Evolutionary conservation across 1,140 invertebrate species (phyloP).

Genomic region (Phymorhynchus buccinoides): DNA sequence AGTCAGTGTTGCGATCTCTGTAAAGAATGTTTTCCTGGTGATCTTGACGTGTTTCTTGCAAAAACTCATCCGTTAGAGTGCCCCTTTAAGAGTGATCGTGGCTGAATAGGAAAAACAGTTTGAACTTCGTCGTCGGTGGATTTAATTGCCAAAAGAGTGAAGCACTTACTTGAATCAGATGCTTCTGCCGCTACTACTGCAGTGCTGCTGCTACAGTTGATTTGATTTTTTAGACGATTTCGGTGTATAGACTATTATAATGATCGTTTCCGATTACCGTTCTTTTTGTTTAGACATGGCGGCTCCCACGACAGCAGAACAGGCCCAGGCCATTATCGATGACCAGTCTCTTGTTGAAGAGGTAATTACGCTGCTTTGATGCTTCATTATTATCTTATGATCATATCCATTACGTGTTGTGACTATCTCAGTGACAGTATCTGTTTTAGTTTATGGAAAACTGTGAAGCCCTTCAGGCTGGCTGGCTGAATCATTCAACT

Average conservation of each 20-base stretch:
- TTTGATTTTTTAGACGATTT: not conserved
- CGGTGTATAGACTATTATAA: not conserved
- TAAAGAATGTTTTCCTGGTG: too few species aligned
- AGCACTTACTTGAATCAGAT: not conserved
- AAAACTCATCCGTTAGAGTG: not conserved
- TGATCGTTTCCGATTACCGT: not conserved
- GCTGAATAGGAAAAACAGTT: too few species aligned
- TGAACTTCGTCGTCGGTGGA: not conserved
- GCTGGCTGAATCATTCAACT: not conserved
- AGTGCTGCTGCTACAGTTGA: too few species aligned
- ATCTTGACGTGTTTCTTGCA: too few species aligned
- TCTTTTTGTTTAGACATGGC: slow-evolving; percentile 62
- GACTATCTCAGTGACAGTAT: not conserved
- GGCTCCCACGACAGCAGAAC: slow-evolving; percentile 53
- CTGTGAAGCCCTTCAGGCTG: not conserved
- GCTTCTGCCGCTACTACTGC: too few species aligned
- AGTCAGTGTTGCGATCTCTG: too few species aligned
- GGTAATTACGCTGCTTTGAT: slow-evolving; percentile 43
- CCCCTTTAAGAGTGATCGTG: not conserved
- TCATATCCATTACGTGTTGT: not conserved
- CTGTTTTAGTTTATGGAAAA: not conserved
- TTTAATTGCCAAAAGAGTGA: not conserved
- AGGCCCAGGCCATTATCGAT: slow-evolving; percentile 59
- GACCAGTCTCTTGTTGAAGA: slow-evolving; percentile 62
- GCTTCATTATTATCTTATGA: not conserved